phyloP scores from a whole-genome alignment of 1,140 invertebrate genomes.

The Zophobas atratus region DNA sequence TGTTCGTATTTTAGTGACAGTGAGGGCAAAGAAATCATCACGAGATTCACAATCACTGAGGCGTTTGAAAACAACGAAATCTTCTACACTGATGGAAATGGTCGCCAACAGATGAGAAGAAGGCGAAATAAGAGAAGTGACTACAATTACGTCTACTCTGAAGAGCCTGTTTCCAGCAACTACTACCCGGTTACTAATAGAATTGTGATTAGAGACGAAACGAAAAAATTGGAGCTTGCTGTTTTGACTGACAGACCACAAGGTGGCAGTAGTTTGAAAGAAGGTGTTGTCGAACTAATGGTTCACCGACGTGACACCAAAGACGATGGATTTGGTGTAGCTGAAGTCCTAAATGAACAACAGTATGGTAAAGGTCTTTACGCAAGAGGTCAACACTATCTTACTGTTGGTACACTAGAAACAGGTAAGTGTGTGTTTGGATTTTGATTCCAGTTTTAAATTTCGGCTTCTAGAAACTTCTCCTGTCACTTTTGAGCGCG shows the following conservation, averaged over 20 bases:
- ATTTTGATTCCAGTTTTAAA: not conserved
- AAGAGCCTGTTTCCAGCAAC: constrained; percentile 85
- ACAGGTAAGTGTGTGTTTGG: not conserved
- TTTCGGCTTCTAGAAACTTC: not conserved
- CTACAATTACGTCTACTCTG: constrained; percentile 76
- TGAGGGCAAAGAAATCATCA: constrained; percentile 87
- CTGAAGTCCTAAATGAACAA: constrained; percentile 91
- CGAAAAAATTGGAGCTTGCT: constrained; percentile 66
- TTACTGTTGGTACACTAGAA: constrained; percentile 57
- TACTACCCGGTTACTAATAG: constrained; percentile 94
- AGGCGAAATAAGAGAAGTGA: constrained; percentile 65
- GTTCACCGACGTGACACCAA: constrained; percentile 87
- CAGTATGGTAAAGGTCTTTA: constrained; percentile 83
- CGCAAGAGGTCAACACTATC: constrained; percentile 81
- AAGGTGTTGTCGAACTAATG: constrained; percentile 72
- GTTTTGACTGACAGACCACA: constrained; percentile 34
- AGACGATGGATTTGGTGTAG: constrained; percentile 94
- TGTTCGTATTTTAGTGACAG: not conserved
- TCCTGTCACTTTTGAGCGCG: constrained; percentile 18
- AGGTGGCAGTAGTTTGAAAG: constrained; percentile 40
- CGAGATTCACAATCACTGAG: constrained; percentile 75
- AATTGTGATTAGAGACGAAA: constrained; percentile 78
- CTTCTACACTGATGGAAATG: constrained; percentile 97
- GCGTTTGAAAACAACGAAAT: constrained; percentile 73
- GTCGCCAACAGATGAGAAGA: constrained; percentile 87